Percentiles rank a stretch among this genome's conserved stretches.
Evolutionary conservation across 1,140 invertebrate species (phyloP).

Genomic region (Zaprionus davidi): DNA sequence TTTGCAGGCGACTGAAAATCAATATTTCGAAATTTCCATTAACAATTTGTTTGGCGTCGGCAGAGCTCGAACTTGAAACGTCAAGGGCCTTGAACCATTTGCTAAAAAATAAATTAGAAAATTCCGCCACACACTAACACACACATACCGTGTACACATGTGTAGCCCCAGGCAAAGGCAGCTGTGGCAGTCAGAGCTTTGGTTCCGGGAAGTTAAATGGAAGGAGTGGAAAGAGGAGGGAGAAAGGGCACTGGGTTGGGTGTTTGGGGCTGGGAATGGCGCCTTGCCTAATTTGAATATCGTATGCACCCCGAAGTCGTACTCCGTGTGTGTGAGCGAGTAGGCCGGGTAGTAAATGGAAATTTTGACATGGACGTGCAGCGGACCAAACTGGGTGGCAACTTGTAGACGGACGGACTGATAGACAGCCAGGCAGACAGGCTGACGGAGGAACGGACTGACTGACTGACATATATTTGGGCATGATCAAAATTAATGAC

Average conservation of each 20-base stretch:
- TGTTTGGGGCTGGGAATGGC: constrained; percentile 42
- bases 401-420: constrained; percentile 10
- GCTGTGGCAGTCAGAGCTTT: constrained; percentile 13
- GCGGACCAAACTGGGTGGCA: constrained; percentile 43
- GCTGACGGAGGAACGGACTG: constrained; percentile 35
- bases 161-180: constrained; percentile 39
- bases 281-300: constrained; percentile 78
- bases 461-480: constrained; percentile 81
- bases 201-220: constrained; percentile 23
- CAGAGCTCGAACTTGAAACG: constrained; percentile 62
- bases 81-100: constrained; percentile 76
- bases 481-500: constrained; percentile 83
- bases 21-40: constrained; percentile 79
- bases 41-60: constrained; percentile 74
- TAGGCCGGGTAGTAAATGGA: constrained; percentile 60
- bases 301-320: constrained; percentile 44
- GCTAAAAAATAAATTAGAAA: constrained; percentile 83
- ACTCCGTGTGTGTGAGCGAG: constrained; percentile 24
- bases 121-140: constrained; percentile 72
- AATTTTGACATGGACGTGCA: constrained; percentile 60
- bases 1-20: constrained; percentile 54
- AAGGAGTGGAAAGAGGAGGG: constrained; percentile 21
- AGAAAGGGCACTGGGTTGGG: constrained; percentile 30
- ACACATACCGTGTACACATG: constrained; percentile 47
- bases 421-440: constrained; percentile 64